A percentile compares a stretch with the other conserved stretches of the same genome.
Evolutionary conservation across 2,113 vertebrate species (phyloP).

Genomic region (Bucco capensis): DNA sequence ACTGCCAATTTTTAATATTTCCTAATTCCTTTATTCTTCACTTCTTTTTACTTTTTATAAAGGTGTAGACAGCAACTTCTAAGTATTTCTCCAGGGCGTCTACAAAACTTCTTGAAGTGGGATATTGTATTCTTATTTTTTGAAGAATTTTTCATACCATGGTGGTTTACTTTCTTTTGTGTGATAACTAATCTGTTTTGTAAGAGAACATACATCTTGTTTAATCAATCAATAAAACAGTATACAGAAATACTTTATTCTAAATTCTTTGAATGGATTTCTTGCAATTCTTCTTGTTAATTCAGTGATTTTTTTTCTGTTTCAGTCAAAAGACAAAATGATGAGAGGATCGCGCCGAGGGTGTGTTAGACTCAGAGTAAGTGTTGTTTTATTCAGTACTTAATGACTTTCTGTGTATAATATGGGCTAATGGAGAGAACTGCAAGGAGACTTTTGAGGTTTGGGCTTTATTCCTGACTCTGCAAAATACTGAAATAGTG

Average conservation of each 20-base stretch:
- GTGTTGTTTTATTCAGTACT: neutral
- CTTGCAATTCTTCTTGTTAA: neutral
- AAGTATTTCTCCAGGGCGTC: neutral
- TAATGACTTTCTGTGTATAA: neutral
- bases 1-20: neutral
- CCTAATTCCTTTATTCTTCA: neutral
- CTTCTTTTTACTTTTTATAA: neutral
- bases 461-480: neutral
- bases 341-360: constrained; percentile 98
- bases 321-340: constrained; percentile 99
- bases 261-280: neutral
- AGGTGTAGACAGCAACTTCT: neutral
- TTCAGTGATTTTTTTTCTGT: constrained; percentile 52
- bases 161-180: neutral
- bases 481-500: constrained; percentile 5
- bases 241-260: neutral
- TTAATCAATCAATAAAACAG: neutral
- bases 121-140: neutral
- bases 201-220: neutral
- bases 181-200: neutral
- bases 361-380: constrained; percentile 91
- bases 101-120: neutral
- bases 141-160: neutral
- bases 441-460: constrained; percentile 24
- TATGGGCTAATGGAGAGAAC: neutral